Evolutionary conservation across 2,113 vertebrate species (phyloP), one percentile per base, ranked within the genome.

Genomic region (Corvus cornix): DNA sequence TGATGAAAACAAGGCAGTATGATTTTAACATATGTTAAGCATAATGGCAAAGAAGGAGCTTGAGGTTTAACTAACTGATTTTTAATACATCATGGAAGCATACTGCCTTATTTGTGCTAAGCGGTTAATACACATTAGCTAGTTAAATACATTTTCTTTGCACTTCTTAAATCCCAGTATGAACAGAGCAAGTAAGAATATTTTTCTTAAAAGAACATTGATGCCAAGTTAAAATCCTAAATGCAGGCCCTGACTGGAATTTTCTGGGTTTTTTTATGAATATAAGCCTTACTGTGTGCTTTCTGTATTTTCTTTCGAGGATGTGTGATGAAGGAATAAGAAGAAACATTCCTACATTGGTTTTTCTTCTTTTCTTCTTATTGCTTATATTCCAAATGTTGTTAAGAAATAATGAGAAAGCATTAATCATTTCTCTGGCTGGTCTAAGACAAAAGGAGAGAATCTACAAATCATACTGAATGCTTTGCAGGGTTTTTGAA

Each of bases 341-440:
- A 72, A 39, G 7, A 77, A 49, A 20, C 0, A 1, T 58, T 85
- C 89, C 59, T 64, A 41, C 31, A 18, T 28, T 64, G 16, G 5
- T 80, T 90, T 67, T 84, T 49, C 17, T 46, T 77, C 44, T 64
- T 85, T 81, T 52, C 60, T 93, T 78, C 84, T 77, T 64, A 60
- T 63, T 92, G 59, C 51, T 91, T 94, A 56, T 92, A 59, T 90
- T 86, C n/a, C 30, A 90, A 59, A 55, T 49, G 16, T 70, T 95
- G 33, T 84, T 91, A 67, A 84, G 51, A 87, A 94, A 63, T 48
- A 87, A 89, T 89, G 56, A 62, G 84, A 96, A 85, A 92, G 21
- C 64, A 83, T 95, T 87, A 83, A 77, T 89, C 27, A 73, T 80
- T 78, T 88, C 37, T 93, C 53, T 96, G 49, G 9, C 66, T 83